Evolutionary conservation across 2,113 vertebrate species (phyloP), one percentile per base, ranked within the genome.

Genomic region (Triplophysa tibetana): DNA sequence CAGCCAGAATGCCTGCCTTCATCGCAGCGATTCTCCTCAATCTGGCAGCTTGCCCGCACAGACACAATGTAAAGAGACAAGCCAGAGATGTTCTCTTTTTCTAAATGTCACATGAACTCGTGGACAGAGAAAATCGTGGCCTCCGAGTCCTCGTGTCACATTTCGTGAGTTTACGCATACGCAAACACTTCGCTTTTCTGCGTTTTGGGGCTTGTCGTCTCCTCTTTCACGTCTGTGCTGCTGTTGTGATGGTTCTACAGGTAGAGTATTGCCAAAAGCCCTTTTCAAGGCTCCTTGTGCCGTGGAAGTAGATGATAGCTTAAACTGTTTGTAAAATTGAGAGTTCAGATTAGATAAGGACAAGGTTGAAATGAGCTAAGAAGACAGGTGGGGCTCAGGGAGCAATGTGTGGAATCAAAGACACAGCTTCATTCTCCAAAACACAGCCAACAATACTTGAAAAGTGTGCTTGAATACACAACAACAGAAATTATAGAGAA

Each of bases 51-150:
- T 83, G 87, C 88, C 88, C 85, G 84, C 88, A 88, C 88, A 84
- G 90, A 92, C 90, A 86, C 90, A 85, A 93, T 91, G 86, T 88
- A 88, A 90, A 90, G 89, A 94, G 91, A 93, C 89, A 89, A 77
- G 87, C 73, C 83, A 88, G 92, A 90, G 93, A 92, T 93, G 91
- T 92, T 94, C 92, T 94, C 90, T 95, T 94, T 93, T 91, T 91
- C 88, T 88, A 90, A 82, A 90, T 83, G 84, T 93, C 93, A 93
- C 86, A 86, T 87, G 82, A 89, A 90, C 86, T 90, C 89, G 84
- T 85, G 77, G 86, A 89, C 90, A 87, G 88, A 89, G 87, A 92
- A 89, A 90, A 88, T 89, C 89, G 89, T 89, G 88, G 92, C 89
- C 90, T 90, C 85, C 87, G 90, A 87, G 87, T 84, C 87, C 80